phyloP scores from a whole-genome alignment of 1,140 invertebrate species.

The Acyrthosiphon pisum region DNA sequence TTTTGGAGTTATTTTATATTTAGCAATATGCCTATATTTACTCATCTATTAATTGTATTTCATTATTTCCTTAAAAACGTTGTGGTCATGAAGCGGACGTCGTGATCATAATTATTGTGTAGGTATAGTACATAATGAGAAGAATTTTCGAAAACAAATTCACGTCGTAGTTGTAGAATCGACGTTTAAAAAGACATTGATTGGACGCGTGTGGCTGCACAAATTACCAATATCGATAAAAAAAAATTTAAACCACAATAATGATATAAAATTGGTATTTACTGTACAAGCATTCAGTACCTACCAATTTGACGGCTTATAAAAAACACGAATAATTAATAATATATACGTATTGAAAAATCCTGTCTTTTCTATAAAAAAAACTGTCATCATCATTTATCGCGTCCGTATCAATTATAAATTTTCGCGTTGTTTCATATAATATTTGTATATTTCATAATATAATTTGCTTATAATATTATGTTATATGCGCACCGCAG shows the following conservation, averaged over 20 bases:
- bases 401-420: neutral
- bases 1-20: neutral
- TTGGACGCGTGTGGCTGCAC: neutral
- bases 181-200: neutral
- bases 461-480: neutral
- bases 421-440: neutral
- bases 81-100: neutral
- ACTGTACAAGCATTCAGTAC: neutral
- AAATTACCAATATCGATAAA: neutral
- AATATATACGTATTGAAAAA: neutral
- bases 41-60: neutral
- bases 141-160: neutral
- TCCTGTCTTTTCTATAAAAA: neutral
- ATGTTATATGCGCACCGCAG: constrained; percentile 64
- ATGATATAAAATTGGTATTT: neutral
- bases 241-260: neutral
- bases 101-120: neutral
- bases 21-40: neutral
- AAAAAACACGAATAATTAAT: neutral
- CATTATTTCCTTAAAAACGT: neutral
- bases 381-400: neutral
- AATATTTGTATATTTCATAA: neutral
- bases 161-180: neutral
- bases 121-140: neutral
- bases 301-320: neutral